Base-by-base conservation (phyloP, 2,888 invertebrate genomes). In the Petrophora chlorosata region DNA sequence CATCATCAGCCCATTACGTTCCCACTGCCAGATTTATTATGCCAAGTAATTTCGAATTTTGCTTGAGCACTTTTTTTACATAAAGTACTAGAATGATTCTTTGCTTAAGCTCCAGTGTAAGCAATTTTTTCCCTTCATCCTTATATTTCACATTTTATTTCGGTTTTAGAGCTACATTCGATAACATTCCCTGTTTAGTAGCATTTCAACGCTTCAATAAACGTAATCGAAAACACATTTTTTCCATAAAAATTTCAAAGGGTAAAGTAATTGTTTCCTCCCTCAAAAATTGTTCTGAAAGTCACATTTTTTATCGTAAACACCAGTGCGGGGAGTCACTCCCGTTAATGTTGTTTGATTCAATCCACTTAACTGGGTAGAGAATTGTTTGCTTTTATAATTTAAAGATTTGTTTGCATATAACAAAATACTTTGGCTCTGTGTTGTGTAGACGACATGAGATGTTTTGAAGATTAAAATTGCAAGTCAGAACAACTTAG, bases 221-320 rank as follows among this genome's bases (percentile, higher is more conserved):
- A 23, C 42, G 33, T 48, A 53, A 59, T 55, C 46, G 34, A 61
- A 66, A 72, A 63, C 53, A 58, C 59, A 58, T 66, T 68, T 59
- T 61, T 33, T 53, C 41, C 63, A 66, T 65, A 59, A 68, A 63
- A 61, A 63, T 69, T 69, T 69, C 67, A 67, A 70, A 70, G 63
- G 61, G 68, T 68, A 70, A 47, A 36, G 59, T 61, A 70, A 73
- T 77, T 70, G 72, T 74, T 79, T 73, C 56, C 69, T 59, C 73
- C 71, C 70, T 68, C 58, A 65, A 73, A 74, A 73, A 70, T 63
- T 68, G 69, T 67, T 70, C 59, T 52, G 65, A 74, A 74, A 74
- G 67, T 78, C 70, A 65, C 67, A 73, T 76, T 78, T 82, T 80
- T 80, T 73, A 70, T 71, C 63, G 69, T 63, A 69, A 71, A 72